Percentiles rank a stretch among this genome's conserved stretches.
phyloP scores from a whole-genome alignment of 2,113 vertebrate species.

The Solea solea region DNA sequence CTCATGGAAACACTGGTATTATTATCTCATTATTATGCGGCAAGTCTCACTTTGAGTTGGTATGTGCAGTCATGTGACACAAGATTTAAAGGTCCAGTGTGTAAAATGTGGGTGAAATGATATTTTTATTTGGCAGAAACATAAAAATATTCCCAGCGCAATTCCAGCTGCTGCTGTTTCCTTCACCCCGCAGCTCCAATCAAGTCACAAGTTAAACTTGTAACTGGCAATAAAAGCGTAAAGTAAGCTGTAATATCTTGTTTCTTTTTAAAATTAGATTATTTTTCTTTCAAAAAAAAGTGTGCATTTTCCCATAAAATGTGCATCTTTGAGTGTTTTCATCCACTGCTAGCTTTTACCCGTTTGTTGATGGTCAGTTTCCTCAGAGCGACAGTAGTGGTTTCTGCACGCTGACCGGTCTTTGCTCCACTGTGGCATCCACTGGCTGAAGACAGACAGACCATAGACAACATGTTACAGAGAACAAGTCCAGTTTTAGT shows the following conservation, averaged over 20 bases:
- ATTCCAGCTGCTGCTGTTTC: too few species aligned
- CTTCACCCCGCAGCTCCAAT: too few species aligned
- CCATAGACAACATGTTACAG: not conserved
- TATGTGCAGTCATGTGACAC: not conserved
- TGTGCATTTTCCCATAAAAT: too few species aligned
- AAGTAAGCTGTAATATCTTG: too few species aligned
- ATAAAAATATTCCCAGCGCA: too few species aligned
- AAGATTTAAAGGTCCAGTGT: too few species aligned
- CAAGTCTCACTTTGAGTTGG: not conserved
- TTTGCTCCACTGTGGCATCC: constrained; percentile 18
- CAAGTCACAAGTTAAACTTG: too few species aligned
- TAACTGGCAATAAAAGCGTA: too few species aligned
- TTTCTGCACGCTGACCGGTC: not conserved
- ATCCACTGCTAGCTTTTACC: constrained; percentile 10
- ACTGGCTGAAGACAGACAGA: constrained; percentile 33
- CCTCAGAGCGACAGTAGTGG: constrained; percentile 25
- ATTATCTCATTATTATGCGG: not conserved
- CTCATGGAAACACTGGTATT: not conserved
- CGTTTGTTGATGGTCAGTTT: constrained; percentile 35
- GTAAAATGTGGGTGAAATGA: too few species aligned
- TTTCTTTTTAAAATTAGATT: too few species aligned
- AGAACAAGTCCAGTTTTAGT: not conserved
- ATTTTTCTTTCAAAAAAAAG: too few species aligned
- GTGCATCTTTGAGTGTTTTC: not conserved
- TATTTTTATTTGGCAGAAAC: too few species aligned